Percentiles rank a stretch among this genome's conserved stretches.
phyloP scores from a whole-genome alignment of 2,888 invertebrate species.

The Lymantria monacha region DNA sequence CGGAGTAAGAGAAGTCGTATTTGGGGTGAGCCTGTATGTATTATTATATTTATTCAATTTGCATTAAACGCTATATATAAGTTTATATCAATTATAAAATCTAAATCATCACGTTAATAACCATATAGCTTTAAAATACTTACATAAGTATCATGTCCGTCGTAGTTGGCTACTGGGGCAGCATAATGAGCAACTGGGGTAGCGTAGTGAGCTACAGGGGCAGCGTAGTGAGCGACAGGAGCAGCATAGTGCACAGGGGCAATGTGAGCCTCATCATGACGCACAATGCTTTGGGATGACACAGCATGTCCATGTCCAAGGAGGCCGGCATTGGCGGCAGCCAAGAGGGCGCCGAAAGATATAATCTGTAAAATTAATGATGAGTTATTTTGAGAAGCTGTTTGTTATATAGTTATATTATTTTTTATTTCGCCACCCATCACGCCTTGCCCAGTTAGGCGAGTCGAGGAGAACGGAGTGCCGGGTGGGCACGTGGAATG shows the following conservation, averaged over 20 bases:
- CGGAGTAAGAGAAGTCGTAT: conserved; percentile 79
- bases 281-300: conserved; percentile 54
- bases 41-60: not conserved
- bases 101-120: not conserved
- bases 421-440: no score
- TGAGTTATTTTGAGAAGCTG: no score
- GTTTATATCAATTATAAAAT: no score
- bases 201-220: conserved; percentile 29
- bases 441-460: no score
- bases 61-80: not conserved
- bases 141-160: conserved; percentile 20
- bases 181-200: conserved; percentile 29
- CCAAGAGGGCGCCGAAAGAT: conserved; percentile 40
- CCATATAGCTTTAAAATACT: conserved; percentile 3
- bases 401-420: no score
- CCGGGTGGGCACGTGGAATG: no score
- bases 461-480: no score
- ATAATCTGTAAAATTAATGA: conserved; percentile 13
- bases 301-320: conserved; percentile 51
- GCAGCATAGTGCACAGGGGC: conserved; percentile 30
- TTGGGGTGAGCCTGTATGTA: conserved; percentile 64
- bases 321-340: conserved; percentile 35
- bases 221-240: conserved; percentile 35
- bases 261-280: conserved; percentile 43
- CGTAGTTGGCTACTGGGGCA: conserved; percentile 28